These are phyloP conservation scores for Anhinga rufa DNA, from an alignment of 2,113 vertebrate genomes.

Conservation along the genomic window DNA sequence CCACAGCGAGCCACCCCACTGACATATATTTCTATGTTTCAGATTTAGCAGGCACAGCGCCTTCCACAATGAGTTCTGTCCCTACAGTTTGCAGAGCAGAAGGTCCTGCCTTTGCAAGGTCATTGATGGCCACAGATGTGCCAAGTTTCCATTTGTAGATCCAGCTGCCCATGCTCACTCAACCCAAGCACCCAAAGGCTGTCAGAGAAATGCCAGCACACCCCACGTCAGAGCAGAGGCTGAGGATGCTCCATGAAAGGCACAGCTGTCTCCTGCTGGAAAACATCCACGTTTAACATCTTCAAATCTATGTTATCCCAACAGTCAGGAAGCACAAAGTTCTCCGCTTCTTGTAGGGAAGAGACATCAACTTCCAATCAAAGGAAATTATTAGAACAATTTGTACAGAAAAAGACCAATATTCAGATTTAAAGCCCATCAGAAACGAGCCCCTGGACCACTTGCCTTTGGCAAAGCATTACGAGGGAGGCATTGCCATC, in stretches of 20 bases:
- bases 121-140: accelerated
- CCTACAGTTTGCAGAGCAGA: background rate
- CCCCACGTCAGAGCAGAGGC: background rate
- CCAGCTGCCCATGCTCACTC: accelerated
- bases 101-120: background rate
- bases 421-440: background rate
- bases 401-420: background rate
- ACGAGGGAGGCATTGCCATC: conserved; percentile 33
- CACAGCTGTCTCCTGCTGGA: background rate
- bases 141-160: background rate
- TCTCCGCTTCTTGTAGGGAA: background rate
- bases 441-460: background rate
- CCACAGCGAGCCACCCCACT: background rate
- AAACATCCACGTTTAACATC: accelerated
- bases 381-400: background rate
- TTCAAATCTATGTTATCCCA: background rate
- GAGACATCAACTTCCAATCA: background rate
- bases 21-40: accelerated
- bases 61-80: background rate
- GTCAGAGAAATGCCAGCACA: background rate
- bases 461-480: background rate
- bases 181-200: background rate
- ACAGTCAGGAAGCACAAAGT: background rate
- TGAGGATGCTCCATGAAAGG: background rate
- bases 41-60: accelerated